These are phyloP conservation scores for Meloidogyne floridensis DNA, from an alignment of 1,140 invertebrate species.

Conservation along the genomic window DNA sequence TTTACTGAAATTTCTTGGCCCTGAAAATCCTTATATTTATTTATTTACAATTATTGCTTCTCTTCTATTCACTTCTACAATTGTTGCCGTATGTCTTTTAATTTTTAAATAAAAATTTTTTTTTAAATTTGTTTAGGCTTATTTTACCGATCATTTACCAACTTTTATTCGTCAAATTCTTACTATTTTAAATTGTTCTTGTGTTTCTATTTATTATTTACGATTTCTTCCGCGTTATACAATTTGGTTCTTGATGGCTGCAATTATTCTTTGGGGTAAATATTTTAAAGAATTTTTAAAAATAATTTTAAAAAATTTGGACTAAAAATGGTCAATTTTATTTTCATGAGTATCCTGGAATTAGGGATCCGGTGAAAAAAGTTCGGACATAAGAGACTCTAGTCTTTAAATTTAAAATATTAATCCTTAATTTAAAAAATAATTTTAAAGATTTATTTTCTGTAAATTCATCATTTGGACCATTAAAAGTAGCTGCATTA, in stretches of 20 bases:
- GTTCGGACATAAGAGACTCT: too few species aligned
- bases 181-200: background rate
- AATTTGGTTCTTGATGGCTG: conserved; percentile 6
- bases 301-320: too few species aligned
- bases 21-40: background rate
- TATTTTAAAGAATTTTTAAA: too few species aligned
- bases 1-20: background rate
- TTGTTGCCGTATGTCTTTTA: background rate
- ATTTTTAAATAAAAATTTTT: background rate
- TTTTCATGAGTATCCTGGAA: too few species aligned
- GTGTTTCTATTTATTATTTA: conserved; percentile 1
- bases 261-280: background rate
- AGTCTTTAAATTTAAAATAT: too few species aligned
- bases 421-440: too few species aligned
- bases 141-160: background rate
- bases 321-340: too few species aligned
- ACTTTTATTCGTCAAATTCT: background rate
- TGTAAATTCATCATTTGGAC: conserved; percentile 9
- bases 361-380: too few species aligned
- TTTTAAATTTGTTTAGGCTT: background rate
- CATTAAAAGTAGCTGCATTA: conserved; percentile 4
- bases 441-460: conserved; percentile 1
- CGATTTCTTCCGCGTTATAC: background rate
- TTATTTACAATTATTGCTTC: conserved; percentile 9
- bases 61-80: background rate